Base-by-base conservation (phyloP, 2,888 invertebrate species). In the Hanleya hanleyi region DNA sequence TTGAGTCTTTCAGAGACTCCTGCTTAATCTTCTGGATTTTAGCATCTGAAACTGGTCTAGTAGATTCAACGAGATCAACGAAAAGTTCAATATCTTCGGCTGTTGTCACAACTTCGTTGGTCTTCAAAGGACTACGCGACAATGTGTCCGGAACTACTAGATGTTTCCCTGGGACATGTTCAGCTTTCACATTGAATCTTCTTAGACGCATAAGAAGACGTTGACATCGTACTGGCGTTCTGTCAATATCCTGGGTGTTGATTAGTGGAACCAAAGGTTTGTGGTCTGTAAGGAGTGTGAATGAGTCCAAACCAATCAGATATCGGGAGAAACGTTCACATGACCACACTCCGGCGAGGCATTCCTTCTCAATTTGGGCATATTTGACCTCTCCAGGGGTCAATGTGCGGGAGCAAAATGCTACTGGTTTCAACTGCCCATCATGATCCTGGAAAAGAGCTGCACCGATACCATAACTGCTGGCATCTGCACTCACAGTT, bases 311-410 rank as follows among this genome's bases (percentile, higher is more conserved):
- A 12, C 75, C 73, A 29, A 61, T 32, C 9, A 77, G 64, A 38
- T 75, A 73, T 33, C 51, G 41, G n/a, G 18, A 15, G 26, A 79
- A 79, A 15, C 69, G 75, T 70, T 81, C 79, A 41, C 77, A 83
- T 7, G 79, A 68, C 73, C 76, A 79, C 7, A 78, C 73, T 26
- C 61, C 33, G 0, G 78, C 78, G 1, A 80, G 12, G 12, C 12
- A n/a, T n/a, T n/a, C n/a, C n/a, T n/a, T n/a, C n/a, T n/a, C n/a
- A n/a, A n/a, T n/a, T n/a, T n/a, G n/a, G 47, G 12, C n/a, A 41
- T 41, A n/a, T n/a, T n/a, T n/a, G 12, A 41, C n/a, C n/a, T 74
- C 74, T 15, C 68, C 26, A 15, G 12, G 29, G 15, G 73, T 75
- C 0, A 75, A 50, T 29, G 70, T 74, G 47, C 73, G 26, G 18